These are phyloP conservation scores for Parauchenoglanis punctatus DNA, from an alignment of 2,797 vertebrate species.

Conservation along the genomic window DNA sequence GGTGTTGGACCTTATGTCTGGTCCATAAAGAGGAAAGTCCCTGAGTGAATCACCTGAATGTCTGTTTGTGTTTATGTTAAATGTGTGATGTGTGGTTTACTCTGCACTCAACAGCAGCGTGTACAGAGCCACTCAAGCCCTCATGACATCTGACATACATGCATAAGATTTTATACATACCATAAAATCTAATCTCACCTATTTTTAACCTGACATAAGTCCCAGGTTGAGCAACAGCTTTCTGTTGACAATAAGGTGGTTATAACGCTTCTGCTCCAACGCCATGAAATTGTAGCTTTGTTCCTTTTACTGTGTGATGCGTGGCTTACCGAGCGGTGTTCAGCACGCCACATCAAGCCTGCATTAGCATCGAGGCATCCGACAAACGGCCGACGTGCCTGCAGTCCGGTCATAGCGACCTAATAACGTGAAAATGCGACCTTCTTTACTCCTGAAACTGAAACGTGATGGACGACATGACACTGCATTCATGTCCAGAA, in stretches of 20 bases:
- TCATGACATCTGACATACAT: background rate
- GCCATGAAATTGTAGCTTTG: background rate
- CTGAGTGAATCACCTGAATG: background rate
- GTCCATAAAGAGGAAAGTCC: background rate
- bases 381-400: too few relatives aligned
- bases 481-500: too few relatives aligned
- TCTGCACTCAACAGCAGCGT: too few relatives aligned
- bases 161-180: background rate
- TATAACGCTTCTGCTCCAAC: background rate
- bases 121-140: background rate
- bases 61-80: background rate
- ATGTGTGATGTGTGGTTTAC: background rate
- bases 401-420: background rate
- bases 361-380: too few relatives aligned
- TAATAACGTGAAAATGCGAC: background rate
- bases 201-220: background rate
- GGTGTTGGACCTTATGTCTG: slow-evolving; percentile 1
- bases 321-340: background rate
- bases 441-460: background rate
- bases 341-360: too few relatives aligned
- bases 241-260: background rate
- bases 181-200: background rate
- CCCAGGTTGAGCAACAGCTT: background rate
- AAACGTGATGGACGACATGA: background rate
- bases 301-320: background rate